These are phyloP conservation scores for Gasteruption jaculator DNA, from an alignment of 2,888 invertebrate species.

Conservation along the genomic window DNA sequence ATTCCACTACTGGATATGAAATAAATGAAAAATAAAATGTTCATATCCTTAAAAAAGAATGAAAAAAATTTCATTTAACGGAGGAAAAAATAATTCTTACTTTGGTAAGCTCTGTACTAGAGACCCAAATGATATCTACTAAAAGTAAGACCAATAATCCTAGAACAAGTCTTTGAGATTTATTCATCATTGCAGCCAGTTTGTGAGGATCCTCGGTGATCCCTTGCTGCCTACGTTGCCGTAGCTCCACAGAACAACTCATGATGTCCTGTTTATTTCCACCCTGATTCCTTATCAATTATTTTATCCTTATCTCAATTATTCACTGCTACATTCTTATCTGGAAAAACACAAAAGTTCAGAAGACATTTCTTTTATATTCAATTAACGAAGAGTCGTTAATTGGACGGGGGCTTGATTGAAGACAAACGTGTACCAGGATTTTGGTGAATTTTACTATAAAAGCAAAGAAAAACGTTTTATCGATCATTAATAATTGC, in stretches of 20 bases:
- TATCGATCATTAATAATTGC: no score
- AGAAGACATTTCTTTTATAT: not conserved
- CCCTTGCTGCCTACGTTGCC: slow-evolving; percentile 45
- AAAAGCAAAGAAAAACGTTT: no score
- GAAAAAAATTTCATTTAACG: not conserved
- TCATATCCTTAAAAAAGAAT: not conserved
- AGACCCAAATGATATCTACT: slow-evolving; percentile 94
- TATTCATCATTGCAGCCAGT: slow-evolving; percentile 55
- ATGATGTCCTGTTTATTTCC: slow-evolving; percentile 23
- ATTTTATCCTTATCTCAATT: slow-evolving; percentile 12
- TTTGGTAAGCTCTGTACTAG: slow-evolving; percentile 91
- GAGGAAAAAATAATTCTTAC: slow-evolving; percentile 54
- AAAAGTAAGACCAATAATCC: slow-evolving; percentile 83
- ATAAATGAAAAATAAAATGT: not conserved
- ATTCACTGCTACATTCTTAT: slow-evolving; percentile 1
- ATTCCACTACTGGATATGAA: not conserved
- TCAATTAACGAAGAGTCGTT: not conserved
- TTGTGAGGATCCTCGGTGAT: slow-evolving; percentile 50
- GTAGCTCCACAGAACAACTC: slow-evolving; percentile 48
- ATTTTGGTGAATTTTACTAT: no score
- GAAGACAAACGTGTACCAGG: no score
- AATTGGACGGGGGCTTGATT: not conserved
- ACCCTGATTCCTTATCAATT: slow-evolving; percentile 10
- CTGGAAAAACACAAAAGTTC: slow-evolving; percentile 3
- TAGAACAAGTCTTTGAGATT: slow-evolving; percentile 71